Evolutionary conservation across 2,797 vertebrate genomes (phyloP).

Genomic region (Typhlichthys subterraneus): DNA sequence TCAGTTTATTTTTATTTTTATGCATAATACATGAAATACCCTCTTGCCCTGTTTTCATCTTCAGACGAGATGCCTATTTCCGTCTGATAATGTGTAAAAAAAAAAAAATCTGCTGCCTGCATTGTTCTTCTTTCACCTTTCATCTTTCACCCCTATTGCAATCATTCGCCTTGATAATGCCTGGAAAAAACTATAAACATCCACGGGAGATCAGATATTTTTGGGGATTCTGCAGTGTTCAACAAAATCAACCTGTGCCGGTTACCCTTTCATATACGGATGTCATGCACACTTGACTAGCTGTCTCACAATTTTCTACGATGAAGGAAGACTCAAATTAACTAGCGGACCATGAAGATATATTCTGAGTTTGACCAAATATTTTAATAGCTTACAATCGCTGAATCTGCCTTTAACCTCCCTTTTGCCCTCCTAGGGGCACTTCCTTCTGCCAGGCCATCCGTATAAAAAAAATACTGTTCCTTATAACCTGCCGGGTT

Average conservation of each 20-base stretch:
- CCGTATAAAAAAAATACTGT: no score
- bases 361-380: no score
- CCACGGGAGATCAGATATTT: constrained; percentile 51
- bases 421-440: no score
- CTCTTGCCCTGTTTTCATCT: neutral
- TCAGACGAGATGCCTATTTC: neutral
- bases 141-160: constrained; percentile 7
- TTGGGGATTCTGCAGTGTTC: constrained; percentile 44
- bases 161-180: constrained; percentile 12
- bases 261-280: neutral
- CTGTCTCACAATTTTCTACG: neutral
- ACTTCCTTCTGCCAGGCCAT: no score
- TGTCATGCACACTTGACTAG: neutral
- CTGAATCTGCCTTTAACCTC: no score
- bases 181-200: constrained; percentile 63
- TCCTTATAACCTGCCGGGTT: no score
- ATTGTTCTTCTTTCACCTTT: constrained; percentile 12
- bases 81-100: neutral
- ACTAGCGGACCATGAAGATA: no score
- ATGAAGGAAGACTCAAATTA: neutral
- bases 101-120: neutral
- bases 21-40: no score
- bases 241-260: constrained; percentile 54
- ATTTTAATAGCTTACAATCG: no score
- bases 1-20: no score